Percentiles rank a stretch among this genome's conserved stretches.
phyloP scores from a whole-genome alignment of 2,888 invertebrate genomes.

The Himalopsyche anomala region DNA sequence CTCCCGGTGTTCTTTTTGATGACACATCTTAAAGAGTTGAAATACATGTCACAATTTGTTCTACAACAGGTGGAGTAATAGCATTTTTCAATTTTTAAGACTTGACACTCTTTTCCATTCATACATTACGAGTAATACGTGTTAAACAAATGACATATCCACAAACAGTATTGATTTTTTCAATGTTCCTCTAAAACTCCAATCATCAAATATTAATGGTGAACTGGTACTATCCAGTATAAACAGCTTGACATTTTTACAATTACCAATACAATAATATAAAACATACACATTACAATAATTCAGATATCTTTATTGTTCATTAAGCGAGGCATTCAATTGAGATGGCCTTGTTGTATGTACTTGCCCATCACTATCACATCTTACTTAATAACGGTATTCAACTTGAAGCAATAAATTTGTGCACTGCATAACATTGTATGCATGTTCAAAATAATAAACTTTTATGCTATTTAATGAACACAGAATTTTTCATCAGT shows the following conservation, averaged over 20 bases:
- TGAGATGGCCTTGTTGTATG: slow-evolving; percentile 26
- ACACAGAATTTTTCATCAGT: too few relatives aligned
- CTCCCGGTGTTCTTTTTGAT: too few relatives aligned
- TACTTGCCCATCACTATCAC: neutral
- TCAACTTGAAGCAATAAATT: slow-evolving; percentile 3
- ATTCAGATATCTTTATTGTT: slow-evolving; percentile 56
- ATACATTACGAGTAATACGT: too few relatives aligned
- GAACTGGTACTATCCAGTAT: neutral
- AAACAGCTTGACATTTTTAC: neutral
- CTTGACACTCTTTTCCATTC: too few relatives aligned
- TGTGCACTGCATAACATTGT: slow-evolving; percentile 2
- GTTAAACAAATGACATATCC: too few relatives aligned
- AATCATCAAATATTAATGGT: neutral
- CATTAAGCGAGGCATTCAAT: slow-evolving; percentile 38
- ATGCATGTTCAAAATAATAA: neutral
- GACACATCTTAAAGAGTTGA: too few relatives aligned
- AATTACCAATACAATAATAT: neutral
- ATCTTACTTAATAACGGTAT: neutral
- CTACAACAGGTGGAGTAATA: too few relatives aligned
- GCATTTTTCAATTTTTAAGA: too few relatives aligned
- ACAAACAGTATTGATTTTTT: neutral
- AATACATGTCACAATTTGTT: too few relatives aligned
- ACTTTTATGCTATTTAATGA: neutral
- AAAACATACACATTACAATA: neutral
- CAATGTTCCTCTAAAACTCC: neutral